Percentiles rank a stretch among this genome's conserved stretches.
Conservation (phyloP, 2,888 invertebrate species). For the Notocelia uddmanniana region DNA sequence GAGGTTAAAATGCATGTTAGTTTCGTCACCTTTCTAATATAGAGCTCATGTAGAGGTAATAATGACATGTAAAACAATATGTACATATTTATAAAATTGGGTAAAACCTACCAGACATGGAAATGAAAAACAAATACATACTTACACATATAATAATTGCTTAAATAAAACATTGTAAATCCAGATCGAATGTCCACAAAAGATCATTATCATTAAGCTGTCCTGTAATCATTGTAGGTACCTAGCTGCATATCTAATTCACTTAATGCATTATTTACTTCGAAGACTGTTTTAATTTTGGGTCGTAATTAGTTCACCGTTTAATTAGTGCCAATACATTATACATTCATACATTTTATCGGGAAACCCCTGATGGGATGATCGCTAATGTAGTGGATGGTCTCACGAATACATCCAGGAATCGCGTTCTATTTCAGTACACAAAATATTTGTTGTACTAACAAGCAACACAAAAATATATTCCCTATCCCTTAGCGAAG, state of each 20-base stretch:
- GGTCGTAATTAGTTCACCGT: background rate
- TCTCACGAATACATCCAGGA: background rate
- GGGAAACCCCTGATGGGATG: background rate
- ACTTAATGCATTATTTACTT: background rate
- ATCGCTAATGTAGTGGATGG: background rate
- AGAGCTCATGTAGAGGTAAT: no score
- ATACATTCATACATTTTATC: background rate
- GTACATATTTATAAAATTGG: no score
- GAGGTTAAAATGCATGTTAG: no score
- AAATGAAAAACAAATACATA: no score
- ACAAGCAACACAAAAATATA: background rate
- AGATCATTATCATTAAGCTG: no score
- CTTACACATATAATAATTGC: background rate
- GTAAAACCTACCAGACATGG: no score
- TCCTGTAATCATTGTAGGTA: background rate
- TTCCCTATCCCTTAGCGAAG: background rate
- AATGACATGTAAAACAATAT: no score
- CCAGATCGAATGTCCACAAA: background rate
- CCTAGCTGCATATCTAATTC: background rate
- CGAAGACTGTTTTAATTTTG: background rate
- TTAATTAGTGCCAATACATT: background rate
- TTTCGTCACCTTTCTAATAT: no score
- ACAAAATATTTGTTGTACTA: no score
- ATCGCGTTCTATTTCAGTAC: background rate
- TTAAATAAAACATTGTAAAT: background rate